A percentile compares a stretch with the other conserved stretches of the same genome.
Conservation (phyloP, 2,888 invertebrate genomes). For the Aphidius colemani region DNA sequence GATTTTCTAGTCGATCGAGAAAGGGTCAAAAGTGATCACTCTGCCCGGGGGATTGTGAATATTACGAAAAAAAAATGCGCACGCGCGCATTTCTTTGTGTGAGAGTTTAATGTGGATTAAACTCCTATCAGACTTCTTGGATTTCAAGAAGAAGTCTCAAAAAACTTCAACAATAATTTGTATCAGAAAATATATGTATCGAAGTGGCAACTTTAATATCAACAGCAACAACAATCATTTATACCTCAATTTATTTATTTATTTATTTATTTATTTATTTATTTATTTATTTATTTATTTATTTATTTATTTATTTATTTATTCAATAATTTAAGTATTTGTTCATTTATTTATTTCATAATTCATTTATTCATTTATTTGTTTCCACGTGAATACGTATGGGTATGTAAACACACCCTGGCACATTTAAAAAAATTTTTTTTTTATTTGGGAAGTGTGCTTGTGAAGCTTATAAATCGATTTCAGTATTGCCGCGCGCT, state of each 20-base stretch:
- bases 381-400: slow-evolving; percentile 17
- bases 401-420: slow-evolving; percentile 39
- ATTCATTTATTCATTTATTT: too few relatives aligned
- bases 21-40: slow-evolving; percentile 39
- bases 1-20: slow-evolving; percentile 32
- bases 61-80: too few relatives aligned
- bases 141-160: too few relatives aligned
- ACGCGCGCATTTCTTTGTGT: too few relatives aligned
- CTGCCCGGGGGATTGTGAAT: slow-evolving; percentile 33
- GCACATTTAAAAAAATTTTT: slow-evolving; percentile 40
- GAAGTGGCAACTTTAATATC: too few relatives aligned
- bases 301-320: not conserved
- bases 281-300: not conserved
- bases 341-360: slow-evolving; percentile 11
- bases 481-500: slow-evolving; percentile 34
- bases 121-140: too few relatives aligned
- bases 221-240: not conserved
- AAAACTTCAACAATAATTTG: too few relatives aligned
- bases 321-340: too few relatives aligned
- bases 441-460: slow-evolving; percentile 31
- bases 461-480: slow-evolving; percentile 37
- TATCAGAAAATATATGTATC: too few relatives aligned
- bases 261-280: not conserved
- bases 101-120: too few relatives aligned
- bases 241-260: not conserved